Evolutionary conservation across 2,797 vertebrate species (phyloP).

Genomic region (Coregonus sp.): DNA sequence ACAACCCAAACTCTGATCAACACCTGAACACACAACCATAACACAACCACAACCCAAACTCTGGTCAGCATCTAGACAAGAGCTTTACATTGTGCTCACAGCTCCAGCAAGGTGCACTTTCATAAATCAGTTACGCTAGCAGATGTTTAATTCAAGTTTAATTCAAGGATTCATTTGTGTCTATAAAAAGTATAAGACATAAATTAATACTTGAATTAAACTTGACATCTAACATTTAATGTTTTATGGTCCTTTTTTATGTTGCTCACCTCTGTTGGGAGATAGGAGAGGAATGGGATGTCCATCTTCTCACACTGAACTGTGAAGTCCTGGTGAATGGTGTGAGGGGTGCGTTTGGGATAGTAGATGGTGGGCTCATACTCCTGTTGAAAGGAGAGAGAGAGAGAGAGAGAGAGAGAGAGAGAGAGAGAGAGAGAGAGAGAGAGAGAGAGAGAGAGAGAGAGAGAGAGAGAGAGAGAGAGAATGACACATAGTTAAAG

Average conservation of each 20-base stretch:
- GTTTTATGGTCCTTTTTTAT: neutral
- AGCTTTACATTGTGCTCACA: neutral
- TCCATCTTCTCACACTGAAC: conserved; percentile 98
- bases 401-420: conserved; percentile 14
- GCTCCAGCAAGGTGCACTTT: neutral
- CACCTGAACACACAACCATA: conserved; percentile 76
- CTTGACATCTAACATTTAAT: no score
- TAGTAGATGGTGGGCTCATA: conserved; percentile 95
- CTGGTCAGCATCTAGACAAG: neutral
- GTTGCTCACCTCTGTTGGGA: conserved; percentile 86
- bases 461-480: neutral
- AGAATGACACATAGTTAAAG: neutral
- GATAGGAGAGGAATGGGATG: conserved; percentile 93
- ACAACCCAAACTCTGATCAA: conserved; percentile 23
- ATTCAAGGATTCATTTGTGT: neutral
- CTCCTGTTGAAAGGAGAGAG: conserved; percentile 71
- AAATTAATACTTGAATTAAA: no score
- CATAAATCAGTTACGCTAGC: neutral
- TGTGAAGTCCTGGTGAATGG: conserved; percentile 86
- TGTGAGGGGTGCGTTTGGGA: conserved; percentile 84
- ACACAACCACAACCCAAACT: neutral
- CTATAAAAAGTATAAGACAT: neutral
- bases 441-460: conserved; percentile 7
- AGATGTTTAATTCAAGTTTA: neutral
- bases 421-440: neutral